Evolutionary conservation across 2,113 vertebrate species (phyloP), one percentile per base, ranked within the genome.

Genomic region (Cyprinodon variegatus): DNA sequence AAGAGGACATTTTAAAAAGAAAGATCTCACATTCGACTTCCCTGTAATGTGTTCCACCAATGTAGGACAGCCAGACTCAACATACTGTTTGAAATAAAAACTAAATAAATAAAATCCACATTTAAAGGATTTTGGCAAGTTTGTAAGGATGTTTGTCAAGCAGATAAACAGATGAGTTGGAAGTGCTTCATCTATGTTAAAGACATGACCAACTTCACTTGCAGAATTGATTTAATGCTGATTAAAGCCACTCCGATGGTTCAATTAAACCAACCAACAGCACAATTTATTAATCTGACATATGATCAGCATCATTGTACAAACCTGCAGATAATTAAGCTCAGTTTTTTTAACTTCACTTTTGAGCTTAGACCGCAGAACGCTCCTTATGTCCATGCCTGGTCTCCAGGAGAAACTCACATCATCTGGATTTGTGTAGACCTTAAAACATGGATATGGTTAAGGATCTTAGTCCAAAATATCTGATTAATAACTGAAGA

Each of bases 351-450:
- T 20, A 73, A 38, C 4, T 61, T 22, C 0, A 0, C n/a, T 36
- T 10, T 48, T 11, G 6, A 72, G 0, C 13, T 61, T 4, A 1
- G 1, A 3, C 11, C 1, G 40, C 3, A 72, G 17, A 20, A 11
- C 1, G 5, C 0, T 0, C 0, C 1, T 36, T 3, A 68, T 43
- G 2, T 76, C 2, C 50, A 36, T 61, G 12, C 7, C 2, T 4
- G 83, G 74, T 2, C 81, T 36, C 87, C 86, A 89, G 65, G 84
- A 77, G 63, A 90, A 87, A 38, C 1, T 72, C 76, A 88, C 39
- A 1, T 43, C 36, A 43, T 91, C 71, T 10, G 90, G 86, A 68
- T 89, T 64, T 41, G 17, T 76, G 60, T 76, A 83, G 70, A 1
- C 83, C 90, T 91, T 57, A 9, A 57, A 57, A 57, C 20, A 57